Percentiles rank a stretch among this genome's conserved stretches.
Conservation (phyloP, 2,888 invertebrate genomes). For the Eristalis intricaria region DNA sequence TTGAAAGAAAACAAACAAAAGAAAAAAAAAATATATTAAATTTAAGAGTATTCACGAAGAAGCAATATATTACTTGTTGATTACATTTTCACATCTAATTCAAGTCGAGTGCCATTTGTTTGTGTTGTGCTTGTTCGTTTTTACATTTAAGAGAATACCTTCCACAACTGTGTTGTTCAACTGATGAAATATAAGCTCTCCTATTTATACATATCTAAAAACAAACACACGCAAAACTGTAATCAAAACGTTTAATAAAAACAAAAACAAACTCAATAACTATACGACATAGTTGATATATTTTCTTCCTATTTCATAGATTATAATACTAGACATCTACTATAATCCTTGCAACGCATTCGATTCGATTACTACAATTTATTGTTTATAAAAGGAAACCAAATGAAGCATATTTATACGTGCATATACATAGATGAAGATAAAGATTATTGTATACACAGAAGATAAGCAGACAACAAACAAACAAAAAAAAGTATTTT, state of each 20-base stretch:
- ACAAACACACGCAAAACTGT: neutral
- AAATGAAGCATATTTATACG: slow-evolving; percentile 47
- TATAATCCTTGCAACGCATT: slow-evolving; percentile 58
- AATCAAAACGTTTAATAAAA: neutral
- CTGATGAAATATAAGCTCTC: slow-evolving; percentile 41
- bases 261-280: slow-evolving; percentile 11
- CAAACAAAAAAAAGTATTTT: slow-evolving; percentile 13
- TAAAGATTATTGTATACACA: slow-evolving; percentile 45
- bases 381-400: slow-evolving; percentile 29
- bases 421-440: slow-evolving; percentile 24
- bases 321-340: neutral
- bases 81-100: neutral
- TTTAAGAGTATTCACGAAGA: slow-evolving; percentile 39
- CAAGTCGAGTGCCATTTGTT: slow-evolving; percentile 46
- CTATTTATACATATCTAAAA: slow-evolving; percentile 66
- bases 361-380: slow-evolving; percentile 28
- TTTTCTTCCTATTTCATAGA: slow-evolving; percentile 17
- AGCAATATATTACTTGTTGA: slow-evolving; percentile 38
- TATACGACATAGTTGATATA: slow-evolving; percentile 15
- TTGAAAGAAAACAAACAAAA: slow-evolving; percentile 33
- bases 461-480: slow-evolving; percentile 34
- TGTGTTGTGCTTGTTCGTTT: slow-evolving; percentile 6
- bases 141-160: slow-evolving; percentile 45
- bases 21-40: neutral
- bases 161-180: slow-evolving; percentile 48